Evolutionary conservation across 1,140 invertebrate species (phyloP).

Genomic region (Pseudoatta argentina): DNA sequence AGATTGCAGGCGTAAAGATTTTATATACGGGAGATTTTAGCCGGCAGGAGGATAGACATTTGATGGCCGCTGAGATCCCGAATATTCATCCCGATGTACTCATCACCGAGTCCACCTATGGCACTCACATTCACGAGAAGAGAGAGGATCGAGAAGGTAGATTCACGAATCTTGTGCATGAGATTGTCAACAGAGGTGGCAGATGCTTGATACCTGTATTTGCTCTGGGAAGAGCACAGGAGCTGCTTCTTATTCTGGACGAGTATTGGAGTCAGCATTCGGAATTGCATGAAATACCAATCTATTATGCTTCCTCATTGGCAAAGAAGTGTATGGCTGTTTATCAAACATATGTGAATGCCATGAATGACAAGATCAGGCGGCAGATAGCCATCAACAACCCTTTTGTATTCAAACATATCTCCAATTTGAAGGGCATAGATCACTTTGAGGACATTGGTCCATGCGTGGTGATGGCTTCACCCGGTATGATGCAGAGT

Average conservation of each 20-base stretch:
- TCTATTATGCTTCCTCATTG: constrained; percentile 99
- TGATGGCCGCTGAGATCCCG: constrained; percentile 99
- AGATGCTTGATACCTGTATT: constrained; percentile 99
- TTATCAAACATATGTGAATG: constrained; percentile 99
- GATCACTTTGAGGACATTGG: constrained; percentile 99
- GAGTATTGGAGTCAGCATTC: constrained; percentile 99
- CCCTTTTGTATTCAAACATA: constrained; percentile 99
- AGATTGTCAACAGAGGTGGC: constrained; percentile 98
- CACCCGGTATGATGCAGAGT: constrained; percentile 99
- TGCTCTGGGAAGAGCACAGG: constrained; percentile 98
- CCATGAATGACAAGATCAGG: constrained; percentile 99
- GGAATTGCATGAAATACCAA: constrained; percentile 99
- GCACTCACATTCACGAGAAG: constrained; percentile 99
- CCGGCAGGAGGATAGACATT: constrained; percentile 98
- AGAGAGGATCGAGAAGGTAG: constrained; percentile 97
- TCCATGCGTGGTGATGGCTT: constrained; percentile 99
- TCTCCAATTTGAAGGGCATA: constrained; percentile 99
- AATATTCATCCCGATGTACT: constrained; percentile 98
- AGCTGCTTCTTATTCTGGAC: constrained; percentile 98
- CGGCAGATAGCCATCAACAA: constrained; percentile 99
- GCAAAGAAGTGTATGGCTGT: constrained; percentile 99
- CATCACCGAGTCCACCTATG: constrained; percentile 99
- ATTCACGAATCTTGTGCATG: constrained; percentile 98
- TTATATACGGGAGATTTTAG: constrained; percentile 99
- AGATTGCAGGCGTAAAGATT: constrained; percentile 96